These are phyloP conservation scores for Aphelinus atriplicis DNA, from an alignment of 1,140 invertebrate genomes.

Conservation along the genomic window DNA sequence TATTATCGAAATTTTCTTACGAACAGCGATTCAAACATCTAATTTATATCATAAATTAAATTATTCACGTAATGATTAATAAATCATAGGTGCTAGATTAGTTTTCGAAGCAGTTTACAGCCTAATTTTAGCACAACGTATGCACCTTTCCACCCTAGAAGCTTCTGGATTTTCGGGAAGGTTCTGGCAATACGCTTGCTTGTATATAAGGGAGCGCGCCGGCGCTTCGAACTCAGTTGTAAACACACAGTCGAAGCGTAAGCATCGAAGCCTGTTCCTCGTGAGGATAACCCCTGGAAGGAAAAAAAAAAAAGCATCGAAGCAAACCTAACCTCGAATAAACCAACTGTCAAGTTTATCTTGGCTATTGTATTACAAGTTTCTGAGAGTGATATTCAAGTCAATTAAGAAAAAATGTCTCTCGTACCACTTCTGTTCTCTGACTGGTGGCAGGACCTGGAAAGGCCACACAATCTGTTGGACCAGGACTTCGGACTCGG, in stretches of 20 bases:
- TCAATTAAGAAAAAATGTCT: conserved; percentile 54
- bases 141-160: background rate
- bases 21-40: too few relatives aligned
- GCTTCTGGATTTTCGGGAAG: conserved; percentile 14
- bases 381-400: background rate
- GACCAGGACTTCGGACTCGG: conserved; percentile 55
- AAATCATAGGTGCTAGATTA: too few relatives aligned
- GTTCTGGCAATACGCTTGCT: background rate
- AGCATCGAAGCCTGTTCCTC: conserved; percentile 5
- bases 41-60: too few relatives aligned
- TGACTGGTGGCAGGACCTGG: conserved; percentile 61
- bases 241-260: conserved; percentile 11
- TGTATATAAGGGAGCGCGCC: background rate
- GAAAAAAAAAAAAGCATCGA: conserved; percentile 41
- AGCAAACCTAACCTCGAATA: background rate
- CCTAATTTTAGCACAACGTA: too few relatives aligned
- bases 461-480: conserved; percentile 48
- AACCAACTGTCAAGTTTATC: background rate
- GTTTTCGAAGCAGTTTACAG: too few relatives aligned
- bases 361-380: background rate
- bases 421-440: conserved; percentile 62
- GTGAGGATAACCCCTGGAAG: too few relatives aligned
- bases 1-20: too few relatives aligned
- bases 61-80: too few relatives aligned
- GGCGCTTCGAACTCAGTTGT: conserved; percentile 9